phyloP scores from a whole-genome alignment of 2,888 invertebrate species.

The Melitaea athalia region DNA sequence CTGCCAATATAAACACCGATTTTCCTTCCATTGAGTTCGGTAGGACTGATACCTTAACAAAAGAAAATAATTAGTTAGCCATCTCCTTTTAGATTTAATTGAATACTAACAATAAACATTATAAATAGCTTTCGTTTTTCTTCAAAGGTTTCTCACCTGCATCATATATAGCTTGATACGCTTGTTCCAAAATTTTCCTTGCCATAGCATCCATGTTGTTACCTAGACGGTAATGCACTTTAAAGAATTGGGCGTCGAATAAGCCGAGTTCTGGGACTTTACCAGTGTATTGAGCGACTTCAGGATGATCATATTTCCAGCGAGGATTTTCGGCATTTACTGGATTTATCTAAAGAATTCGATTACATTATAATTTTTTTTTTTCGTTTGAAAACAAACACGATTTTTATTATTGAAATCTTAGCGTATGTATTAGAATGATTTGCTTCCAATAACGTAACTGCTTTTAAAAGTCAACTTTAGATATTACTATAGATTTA shows the following conservation, averaged over 20 bases:
- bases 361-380: background rate
- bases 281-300: constrained; percentile 83
- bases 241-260: constrained; percentile 88
- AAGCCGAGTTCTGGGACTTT: constrained; percentile 81
- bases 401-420: too few species aligned
- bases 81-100: background rate
- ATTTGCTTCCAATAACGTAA: too few species aligned
- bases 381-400: too few species aligned
- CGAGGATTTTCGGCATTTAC: constrained; percentile 66
- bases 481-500: too few species aligned
- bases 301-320: constrained; percentile 59
- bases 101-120: background rate
- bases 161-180: constrained; percentile 88
- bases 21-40: constrained; percentile 75
- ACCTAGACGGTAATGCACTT: constrained; percentile 84
- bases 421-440: too few species aligned
- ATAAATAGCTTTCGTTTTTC: background rate
- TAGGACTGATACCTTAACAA: constrained; percentile 81
- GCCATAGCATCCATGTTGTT: constrained; percentile 76
- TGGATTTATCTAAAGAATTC: constrained; percentile 51
- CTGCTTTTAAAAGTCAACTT: too few species aligned
- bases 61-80: background rate
- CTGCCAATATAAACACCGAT: constrained; percentile 71
- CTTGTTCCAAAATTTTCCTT: constrained; percentile 86
- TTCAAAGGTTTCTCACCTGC: constrained; percentile 71